These are phyloP conservation scores for Eulemur macaco DNA, from an alignment of 2,113 vertebrate species.

Conservation along the genomic window DNA sequence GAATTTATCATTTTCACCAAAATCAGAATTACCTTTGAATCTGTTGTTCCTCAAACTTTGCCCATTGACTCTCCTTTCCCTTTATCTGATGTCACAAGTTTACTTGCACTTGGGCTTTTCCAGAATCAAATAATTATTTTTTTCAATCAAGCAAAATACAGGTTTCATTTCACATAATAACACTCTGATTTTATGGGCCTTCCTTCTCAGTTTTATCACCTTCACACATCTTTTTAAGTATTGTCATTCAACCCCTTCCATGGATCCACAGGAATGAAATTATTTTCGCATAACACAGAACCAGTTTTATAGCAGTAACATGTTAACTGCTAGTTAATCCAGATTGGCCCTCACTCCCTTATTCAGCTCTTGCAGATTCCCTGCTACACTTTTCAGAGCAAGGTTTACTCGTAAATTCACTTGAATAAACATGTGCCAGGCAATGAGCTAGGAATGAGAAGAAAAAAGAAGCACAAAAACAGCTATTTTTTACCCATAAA, in stretches of 20 bases:
- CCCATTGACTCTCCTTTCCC: not conserved
- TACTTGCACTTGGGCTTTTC: not conserved
- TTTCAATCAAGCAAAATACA: not conserved
- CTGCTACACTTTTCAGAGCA: not conserved
- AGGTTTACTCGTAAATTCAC: not conserved
- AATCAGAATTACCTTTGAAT: not conserved
- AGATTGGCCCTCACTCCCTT: not conserved
- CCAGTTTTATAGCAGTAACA: not conserved
- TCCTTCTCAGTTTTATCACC: not conserved
- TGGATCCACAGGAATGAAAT: not conserved
- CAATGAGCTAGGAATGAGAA: not conserved
- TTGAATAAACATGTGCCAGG: not conserved
- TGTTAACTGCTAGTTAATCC: not conserved
- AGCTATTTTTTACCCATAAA: not conserved
- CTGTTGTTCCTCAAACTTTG: not conserved
- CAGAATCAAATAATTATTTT: not conserved
- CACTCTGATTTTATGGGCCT: not conserved
- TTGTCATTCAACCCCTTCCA: not conserved
- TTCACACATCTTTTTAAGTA: not conserved
- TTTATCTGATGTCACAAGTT: not conserved
- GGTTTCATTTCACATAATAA: not conserved
- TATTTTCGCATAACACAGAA: not conserved
- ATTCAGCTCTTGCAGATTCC: not conserved
- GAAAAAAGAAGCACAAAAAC: not conserved
- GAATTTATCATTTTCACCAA: not conserved